Conservation (phyloP, 2,888 invertebrate genomes). For the Ophion obscuratus region DNA sequence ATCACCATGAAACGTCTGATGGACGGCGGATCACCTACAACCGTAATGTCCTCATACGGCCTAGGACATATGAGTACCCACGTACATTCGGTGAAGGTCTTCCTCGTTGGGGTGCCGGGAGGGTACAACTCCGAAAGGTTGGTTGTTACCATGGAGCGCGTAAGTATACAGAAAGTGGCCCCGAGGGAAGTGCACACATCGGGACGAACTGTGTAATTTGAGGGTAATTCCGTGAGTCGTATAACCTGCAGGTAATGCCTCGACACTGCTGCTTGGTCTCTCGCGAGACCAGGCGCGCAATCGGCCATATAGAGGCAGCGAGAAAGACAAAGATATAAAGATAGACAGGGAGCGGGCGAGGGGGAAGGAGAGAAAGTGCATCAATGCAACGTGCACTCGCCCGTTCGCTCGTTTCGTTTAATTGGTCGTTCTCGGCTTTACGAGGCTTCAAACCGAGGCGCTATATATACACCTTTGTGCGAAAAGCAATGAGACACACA, state of each 20-base stretch:
- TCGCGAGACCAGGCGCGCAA: conserved; percentile 65
- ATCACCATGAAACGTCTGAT: conserved; percentile 1
- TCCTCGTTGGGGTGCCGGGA: conserved; percentile 16
- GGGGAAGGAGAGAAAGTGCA: conserved; percentile 70
- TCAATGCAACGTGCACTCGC: conserved; percentile 69
- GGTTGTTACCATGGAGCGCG: conserved; percentile 74
- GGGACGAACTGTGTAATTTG: conserved; percentile 80
- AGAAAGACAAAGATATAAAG: conserved; percentile 61
- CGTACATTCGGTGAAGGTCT: conserved; percentile 30
- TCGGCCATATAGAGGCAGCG: conserved; percentile 73
- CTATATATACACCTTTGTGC: conserved; percentile 55
- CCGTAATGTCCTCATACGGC: conserved; percentile 2
- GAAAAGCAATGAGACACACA: conserved; percentile 32
- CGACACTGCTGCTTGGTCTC: conserved; percentile 58
- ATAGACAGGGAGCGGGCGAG: conserved; percentile 60
- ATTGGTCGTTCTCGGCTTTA: conserved; percentile 82
- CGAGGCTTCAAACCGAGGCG: conserved; percentile 78
- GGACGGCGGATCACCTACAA: conserved; percentile 4
- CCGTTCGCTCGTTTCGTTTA: conserved; percentile 79
- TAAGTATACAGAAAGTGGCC: conserved; percentile 73
- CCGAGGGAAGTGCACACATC: conserved; percentile 77
- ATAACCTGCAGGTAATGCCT: conserved; percentile 78
- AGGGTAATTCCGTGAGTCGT: conserved; percentile 80
- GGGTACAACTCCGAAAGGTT: conserved; percentile 53
- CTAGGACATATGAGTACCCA: not conserved